Evolutionary conservation across 23 tunicate genomes (phyloP).

Genomic region (Halocynthia aurantium): DNA sequence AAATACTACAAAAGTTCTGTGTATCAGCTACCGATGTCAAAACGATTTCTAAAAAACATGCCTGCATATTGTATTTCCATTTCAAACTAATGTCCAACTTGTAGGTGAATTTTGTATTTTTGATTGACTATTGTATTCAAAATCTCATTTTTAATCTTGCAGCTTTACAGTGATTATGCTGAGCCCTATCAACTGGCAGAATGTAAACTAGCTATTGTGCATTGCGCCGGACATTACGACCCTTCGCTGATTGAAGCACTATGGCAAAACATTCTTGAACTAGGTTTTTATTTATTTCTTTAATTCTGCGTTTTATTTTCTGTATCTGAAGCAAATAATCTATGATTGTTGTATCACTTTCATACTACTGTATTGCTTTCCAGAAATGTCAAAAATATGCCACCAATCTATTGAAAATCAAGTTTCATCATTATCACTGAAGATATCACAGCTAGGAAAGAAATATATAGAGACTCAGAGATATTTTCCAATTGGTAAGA

Average conservation of each 20-base stretch:
- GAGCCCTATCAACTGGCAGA: conserved; percentile 93
- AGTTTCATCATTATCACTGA: conserved; percentile 26
- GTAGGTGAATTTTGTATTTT: too few species aligned
- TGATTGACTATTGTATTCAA: background rate
- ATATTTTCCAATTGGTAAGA: conserved; percentile 85
- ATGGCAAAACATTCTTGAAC: conserved; percentile 96
- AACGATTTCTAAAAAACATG: too few species aligned
- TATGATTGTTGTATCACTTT: background rate
- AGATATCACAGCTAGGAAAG: conserved; percentile 46
- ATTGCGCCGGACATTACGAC: conserved; percentile 95
- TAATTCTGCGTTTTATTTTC: background rate
- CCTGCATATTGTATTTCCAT: too few species aligned
- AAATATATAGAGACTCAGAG: conserved; percentile 39
- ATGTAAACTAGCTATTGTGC: conserved; percentile 80
- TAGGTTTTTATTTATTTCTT: conserved; percentile 33
- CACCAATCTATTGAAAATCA: conserved; percentile 8
- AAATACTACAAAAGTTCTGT: too few species aligned
- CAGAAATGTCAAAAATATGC: conserved; percentile 18
- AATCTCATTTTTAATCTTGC: conserved; percentile 8
- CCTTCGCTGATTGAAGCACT: conserved; percentile 68
- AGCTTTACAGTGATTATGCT: conserved; percentile 86
- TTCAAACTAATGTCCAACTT: too few species aligned
- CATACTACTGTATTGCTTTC: background rate
- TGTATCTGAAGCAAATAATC: background rate
- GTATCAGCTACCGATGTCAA: too few species aligned